A percentile compares a stretch with the other conserved stretches of the same genome.
These are phyloP conservation scores for Cantharis rufa DNA, from an alignment of 2,888 invertebrate species.

Conservation along the genomic window DNA sequence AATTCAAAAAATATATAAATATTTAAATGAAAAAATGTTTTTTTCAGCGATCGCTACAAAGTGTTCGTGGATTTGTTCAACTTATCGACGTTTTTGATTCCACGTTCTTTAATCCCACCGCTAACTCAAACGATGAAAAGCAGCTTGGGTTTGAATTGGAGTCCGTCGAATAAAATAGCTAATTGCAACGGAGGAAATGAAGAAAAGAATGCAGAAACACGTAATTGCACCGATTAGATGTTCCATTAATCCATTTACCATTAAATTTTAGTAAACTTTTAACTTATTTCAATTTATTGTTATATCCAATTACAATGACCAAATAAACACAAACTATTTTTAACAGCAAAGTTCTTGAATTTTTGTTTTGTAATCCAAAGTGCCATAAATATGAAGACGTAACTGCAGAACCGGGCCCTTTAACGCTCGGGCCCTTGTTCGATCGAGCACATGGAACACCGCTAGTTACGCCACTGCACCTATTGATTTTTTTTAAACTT, in stretches of 20 bases:
- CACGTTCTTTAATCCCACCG: constrained; percentile 87
- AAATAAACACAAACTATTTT: background rate
- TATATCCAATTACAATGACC: background rate
- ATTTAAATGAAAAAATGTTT: background rate
- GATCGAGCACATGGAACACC: too few relatives aligned
- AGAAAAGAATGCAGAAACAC: background rate
- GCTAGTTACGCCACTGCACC: too few relatives aligned
- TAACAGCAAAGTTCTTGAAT: background rate
- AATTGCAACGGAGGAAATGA: constrained; percentile 11
- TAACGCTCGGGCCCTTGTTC: too few relatives aligned
- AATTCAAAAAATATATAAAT: background rate
- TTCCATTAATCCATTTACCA: too few relatives aligned
- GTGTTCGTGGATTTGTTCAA: constrained; percentile 98
- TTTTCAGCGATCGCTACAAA: constrained; percentile 92
- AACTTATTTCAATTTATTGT: background rate
- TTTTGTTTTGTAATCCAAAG: background rate
- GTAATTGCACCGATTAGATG: background rate
- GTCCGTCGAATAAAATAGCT: background rate
- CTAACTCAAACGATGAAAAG: constrained; percentile 82
- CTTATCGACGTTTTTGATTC: constrained; percentile 93
- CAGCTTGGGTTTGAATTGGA: constrained; percentile 60
- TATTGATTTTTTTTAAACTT: too few relatives aligned
- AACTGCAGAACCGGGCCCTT: too few relatives aligned
- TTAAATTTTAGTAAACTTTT: background rate
- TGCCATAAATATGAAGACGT: too few relatives aligned